Evolutionary conservation across 2,888 invertebrate genomes (phyloP).

Genomic region (Sycophila texana): DNA sequence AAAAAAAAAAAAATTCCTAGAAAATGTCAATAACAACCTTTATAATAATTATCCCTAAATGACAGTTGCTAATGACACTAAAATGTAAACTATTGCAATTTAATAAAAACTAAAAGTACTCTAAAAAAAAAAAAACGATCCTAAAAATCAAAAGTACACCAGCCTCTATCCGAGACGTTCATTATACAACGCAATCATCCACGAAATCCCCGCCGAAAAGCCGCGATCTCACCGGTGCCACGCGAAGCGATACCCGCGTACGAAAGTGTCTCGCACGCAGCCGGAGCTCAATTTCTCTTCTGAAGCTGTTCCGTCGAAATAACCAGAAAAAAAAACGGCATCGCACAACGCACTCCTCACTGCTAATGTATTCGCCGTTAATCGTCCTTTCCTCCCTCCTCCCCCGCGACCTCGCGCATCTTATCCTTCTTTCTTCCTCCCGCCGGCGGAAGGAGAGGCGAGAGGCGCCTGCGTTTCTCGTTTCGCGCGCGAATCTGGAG

Average conservation of each 20-base stretch:
- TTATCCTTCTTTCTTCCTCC: constrained; percentile 12
- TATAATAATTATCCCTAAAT: no score
- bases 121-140: no score
- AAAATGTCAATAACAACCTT: no score
- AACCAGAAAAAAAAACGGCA: constrained; percentile 9
- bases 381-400: constrained; percentile 17
- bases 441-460: neutral
- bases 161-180: no score
- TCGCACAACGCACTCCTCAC: neutral
- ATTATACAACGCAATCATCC: no score
- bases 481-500: constrained; percentile 46
- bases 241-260: neutral
- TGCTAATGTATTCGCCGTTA: constrained; percentile 23
- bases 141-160: no score
- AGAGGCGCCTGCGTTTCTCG: constrained; percentile 11
- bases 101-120: no score
- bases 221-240: no score
- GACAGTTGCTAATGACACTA: no score
- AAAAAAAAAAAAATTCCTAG: no score
- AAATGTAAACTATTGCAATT: no score
- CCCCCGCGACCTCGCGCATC: constrained; percentile 8
- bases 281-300: constrained; percentile 41
- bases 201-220: no score
- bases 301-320: neutral
- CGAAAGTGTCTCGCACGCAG: neutral